phyloP scores from a whole-genome alignment of 2,888 invertebrate genomes.

The Aleiodes alternator region DNA sequence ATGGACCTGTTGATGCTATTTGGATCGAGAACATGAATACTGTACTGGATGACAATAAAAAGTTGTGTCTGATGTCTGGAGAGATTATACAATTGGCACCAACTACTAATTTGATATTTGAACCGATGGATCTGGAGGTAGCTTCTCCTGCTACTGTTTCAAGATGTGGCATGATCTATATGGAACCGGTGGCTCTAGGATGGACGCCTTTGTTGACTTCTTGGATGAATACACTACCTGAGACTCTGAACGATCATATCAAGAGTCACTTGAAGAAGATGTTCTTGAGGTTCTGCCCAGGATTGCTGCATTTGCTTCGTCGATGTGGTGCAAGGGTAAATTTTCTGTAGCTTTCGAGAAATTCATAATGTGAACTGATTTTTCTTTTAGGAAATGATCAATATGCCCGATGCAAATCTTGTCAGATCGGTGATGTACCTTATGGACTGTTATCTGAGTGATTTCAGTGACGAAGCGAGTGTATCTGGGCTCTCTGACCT shows the following conservation, averaged over 20 bases:
- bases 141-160: conserved; percentile 96
- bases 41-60: conserved; percentile 96
- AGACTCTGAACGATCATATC: conserved; percentile 82
- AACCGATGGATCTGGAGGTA: conserved; percentile 95
- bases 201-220: conserved; percentile 92
- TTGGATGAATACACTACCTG: conserved; percentile 90
- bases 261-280: conserved; percentile 82
- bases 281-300: conserved; percentile 88
- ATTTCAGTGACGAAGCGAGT: conserved; percentile 86
- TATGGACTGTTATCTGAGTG: conserved; percentile 92
- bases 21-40: conserved; percentile 99
- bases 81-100: conserved; percentile 95
- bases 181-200: conserved; percentile 92
- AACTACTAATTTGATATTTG: conserved; percentile 93
- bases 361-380: too few species aligned
- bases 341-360: too few species aligned
- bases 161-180: conserved; percentile 97
- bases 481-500: conserved; percentile 84
- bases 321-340: conserved; percentile 82
- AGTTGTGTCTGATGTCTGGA: conserved; percentile 96
- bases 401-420: conserved; percentile 90
- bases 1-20: conserved; percentile 96
- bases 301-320: conserved; percentile 86
- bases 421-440: conserved; percentile 88
- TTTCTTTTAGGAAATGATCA: conserved; percentile 85